These are phyloP conservation scores for Drosophila gunungcola DNA, from an alignment of 1,140 invertebrate species.

Conservation along the genomic window DNA sequence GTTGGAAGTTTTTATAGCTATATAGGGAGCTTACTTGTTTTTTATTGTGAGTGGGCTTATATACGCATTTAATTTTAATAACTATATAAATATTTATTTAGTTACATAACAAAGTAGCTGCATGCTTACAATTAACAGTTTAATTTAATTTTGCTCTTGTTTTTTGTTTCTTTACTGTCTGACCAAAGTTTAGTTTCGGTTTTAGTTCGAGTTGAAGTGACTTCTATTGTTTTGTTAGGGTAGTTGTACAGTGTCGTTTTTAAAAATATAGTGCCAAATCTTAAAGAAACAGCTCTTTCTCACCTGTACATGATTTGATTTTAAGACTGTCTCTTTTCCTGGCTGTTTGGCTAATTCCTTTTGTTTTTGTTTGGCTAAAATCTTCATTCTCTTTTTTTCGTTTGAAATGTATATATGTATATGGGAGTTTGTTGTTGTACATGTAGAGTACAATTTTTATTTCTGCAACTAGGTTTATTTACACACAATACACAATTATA, in stretches of 20 bases:
- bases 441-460: slow-evolving; percentile 21
- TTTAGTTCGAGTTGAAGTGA: slow-evolving; percentile 23
- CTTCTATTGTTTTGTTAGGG: slow-evolving; percentile 21
- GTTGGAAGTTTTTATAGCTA: slow-evolving; percentile 33
- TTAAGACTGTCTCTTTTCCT: slow-evolving; percentile 7
- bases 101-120: slow-evolving; percentile 77
- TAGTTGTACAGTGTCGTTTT: slow-evolving; percentile 22
- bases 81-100: slow-evolving; percentile 77
- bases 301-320: slow-evolving; percentile 42
- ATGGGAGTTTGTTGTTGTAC: slow-evolving; percentile 21
- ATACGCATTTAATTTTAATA: slow-evolving; percentile 60
- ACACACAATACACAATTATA: slow-evolving; percentile 77
- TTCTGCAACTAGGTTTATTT: slow-evolving; percentile 66
- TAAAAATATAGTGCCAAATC: slow-evolving; percentile 15
- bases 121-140: slow-evolving; percentile 72
- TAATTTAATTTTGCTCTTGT: slow-evolving; percentile 39
- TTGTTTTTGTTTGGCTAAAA: slow-evolving; percentile 38
- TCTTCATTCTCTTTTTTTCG: slow-evolving; percentile 8
- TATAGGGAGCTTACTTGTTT: slow-evolving; percentile 19
- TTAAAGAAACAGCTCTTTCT: slow-evolving; percentile 11
- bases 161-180: slow-evolving; percentile 13
- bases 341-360: background rate
- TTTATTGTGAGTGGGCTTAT: slow-evolving; percentile 27
- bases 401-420: slow-evolving; percentile 11
- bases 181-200: slow-evolving; percentile 36